Conservation (phyloP, 2,888 invertebrate genomes). For the Chloroclysta siterata region DNA sequence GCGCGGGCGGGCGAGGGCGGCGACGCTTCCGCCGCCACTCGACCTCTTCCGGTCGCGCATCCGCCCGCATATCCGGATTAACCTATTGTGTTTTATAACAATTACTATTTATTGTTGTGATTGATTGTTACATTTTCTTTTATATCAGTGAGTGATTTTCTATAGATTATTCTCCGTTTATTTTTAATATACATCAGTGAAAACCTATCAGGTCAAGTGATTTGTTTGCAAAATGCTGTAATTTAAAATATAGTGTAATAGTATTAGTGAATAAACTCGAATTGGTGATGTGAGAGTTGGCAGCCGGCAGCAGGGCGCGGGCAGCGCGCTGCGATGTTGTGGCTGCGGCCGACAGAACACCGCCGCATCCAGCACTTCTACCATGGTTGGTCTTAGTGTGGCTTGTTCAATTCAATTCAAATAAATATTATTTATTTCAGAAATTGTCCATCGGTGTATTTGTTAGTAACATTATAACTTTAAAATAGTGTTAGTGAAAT, state of each 20-base stretch:
- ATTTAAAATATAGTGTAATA: background rate
- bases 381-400: constrained; percentile 40
- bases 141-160: background rate
- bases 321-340: constrained; percentile 59
- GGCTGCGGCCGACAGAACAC: constrained; percentile 70
- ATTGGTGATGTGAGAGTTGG: background rate
- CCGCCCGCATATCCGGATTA: constrained; percentile 70
- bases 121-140: background rate
- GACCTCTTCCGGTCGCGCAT: constrained; percentile 72
- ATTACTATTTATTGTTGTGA: background rate
- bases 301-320: background rate
- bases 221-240: background rate
- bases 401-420: no score
- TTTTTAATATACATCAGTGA: no score
- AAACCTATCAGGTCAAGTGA: background rate
- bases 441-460: no score
- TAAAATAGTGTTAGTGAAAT: no score
- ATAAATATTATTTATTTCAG: no score
- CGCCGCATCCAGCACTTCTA: constrained; percentile 73
- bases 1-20: constrained; percentile 32
- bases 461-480: no score
- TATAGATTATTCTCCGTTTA: no score
- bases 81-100: constrained; percentile 20
- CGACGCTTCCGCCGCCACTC: constrained; percentile 54
- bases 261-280: no score